Evolutionary conservation across 2,113 vertebrate genomes (phyloP).

Genomic region (Apus apus): DNA sequence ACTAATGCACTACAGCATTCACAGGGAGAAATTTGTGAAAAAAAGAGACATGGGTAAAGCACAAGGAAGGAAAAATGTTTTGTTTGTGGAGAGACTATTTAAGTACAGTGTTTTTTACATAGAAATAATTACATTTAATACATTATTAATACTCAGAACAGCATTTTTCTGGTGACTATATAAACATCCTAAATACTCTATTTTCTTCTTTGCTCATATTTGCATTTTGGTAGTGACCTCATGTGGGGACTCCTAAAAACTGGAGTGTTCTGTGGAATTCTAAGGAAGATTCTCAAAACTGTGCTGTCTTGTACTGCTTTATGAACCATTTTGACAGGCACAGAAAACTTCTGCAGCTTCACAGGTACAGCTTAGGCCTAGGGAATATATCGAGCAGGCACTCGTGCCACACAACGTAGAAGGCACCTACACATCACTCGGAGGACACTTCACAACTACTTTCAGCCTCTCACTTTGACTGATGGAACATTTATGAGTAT

Average conservation of each 20-base stretch:
- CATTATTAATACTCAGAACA: neutral
- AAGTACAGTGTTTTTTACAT: neutral
- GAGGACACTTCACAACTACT: neutral
- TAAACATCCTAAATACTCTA: neutral
- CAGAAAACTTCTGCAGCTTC: neutral
- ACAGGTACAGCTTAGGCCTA: neutral
- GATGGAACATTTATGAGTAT: neutral
- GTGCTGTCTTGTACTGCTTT: neutral
- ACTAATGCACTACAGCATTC: neutral
- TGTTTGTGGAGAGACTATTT: neutral
- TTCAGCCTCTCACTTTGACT: neutral
- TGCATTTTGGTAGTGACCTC: neutral
- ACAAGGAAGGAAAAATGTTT: neutral
- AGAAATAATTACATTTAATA: neutral
- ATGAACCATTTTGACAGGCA: neutral
- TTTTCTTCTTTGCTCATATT: neutral
- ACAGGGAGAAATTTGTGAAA: neutral
- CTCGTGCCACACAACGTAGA: no score
- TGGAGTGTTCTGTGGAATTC: neutral
- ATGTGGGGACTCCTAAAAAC: neutral
- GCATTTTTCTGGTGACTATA: neutral
- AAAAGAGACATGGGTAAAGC: neutral
- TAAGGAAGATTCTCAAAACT: neutral
- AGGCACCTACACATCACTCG: neutral
- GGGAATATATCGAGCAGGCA: accelerated